These are phyloP conservation scores for Lagodon rhomboides DNA, from an alignment of 2,797 vertebrate species.

Conservation along the genomic window DNA sequence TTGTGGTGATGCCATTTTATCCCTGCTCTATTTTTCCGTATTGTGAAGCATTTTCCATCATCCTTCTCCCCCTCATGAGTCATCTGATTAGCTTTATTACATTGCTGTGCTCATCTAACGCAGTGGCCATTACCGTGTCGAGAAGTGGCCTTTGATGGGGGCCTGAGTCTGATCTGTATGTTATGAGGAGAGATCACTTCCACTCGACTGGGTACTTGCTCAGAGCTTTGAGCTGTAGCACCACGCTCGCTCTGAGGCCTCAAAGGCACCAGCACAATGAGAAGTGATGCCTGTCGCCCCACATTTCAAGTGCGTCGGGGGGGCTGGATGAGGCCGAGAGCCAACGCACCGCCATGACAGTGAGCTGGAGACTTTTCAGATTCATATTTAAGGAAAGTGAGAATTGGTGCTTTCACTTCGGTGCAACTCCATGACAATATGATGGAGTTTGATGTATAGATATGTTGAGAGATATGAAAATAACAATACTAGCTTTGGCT, in stretches of 20 bases:
- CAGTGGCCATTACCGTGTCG: slow-evolving; percentile 27
- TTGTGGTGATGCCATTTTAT: neutral
- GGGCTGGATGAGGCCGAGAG: slow-evolving; percentile 22
- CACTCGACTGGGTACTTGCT: slow-evolving; percentile 64
- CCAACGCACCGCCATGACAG: slow-evolving; percentile 31
- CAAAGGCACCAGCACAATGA: slow-evolving; percentile 61
- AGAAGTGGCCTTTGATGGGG: slow-evolving; percentile 50
- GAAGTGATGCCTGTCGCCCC: slow-evolving; percentile 78
- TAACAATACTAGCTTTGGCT: neutral
- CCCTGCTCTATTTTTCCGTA: neutral
- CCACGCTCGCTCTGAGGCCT: slow-evolving; percentile 61
- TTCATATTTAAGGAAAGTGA: neutral
- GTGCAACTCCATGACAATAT: neutral
- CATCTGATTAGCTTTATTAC: slow-evolving; percentile 48
- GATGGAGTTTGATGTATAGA: neutral
- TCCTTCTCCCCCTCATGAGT: slow-evolving; percentile 32
- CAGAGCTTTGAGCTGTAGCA: slow-evolving; percentile 61
- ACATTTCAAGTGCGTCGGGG: slow-evolving; percentile 52
- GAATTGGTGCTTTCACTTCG: neutral
- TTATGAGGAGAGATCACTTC: slow-evolving; percentile 62
- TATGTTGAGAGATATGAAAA: neutral
- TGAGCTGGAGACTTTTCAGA: slow-evolving; percentile 8
- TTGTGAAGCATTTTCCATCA: slow-evolving; percentile 14
- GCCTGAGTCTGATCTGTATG: slow-evolving; percentile 51
- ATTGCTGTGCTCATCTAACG: slow-evolving; percentile 18